Base-by-base conservation (phyloP, 2,797 vertebrate genomes). In the Lutjanus campechanus region DNA sequence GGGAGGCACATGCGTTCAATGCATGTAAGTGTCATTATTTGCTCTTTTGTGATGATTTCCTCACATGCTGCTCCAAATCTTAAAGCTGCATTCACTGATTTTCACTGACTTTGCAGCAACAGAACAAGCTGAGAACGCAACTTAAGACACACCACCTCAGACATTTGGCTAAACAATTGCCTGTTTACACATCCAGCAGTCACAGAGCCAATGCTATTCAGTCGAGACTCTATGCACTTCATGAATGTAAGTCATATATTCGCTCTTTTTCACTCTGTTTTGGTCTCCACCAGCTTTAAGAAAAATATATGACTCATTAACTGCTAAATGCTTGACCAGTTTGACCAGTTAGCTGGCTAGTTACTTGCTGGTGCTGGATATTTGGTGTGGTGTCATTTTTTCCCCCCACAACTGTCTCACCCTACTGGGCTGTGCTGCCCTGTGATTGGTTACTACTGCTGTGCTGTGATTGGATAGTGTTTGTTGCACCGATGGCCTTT, bases 1-100 rank as follows among this genome's bases (percentile, higher is more conserved):
- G 46, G 5, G 41, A 50, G 69, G 56, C 12, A 49, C 56, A 36
- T n/a, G 20, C 25, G 9, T 20, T 25, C 22, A 19, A 11, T 41
- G 17, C 5, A 7, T 51, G 44, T 22, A 61, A 61, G 47, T 51
- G 22, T 71, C 65, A 69, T 76, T 41, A 56, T 62, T 63, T 68
- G 53, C n/a, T 51, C 36, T 73, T 53, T 58, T 75, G 12, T 44
- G 17, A 75, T 6, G 22, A 64, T 54, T 81, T 80, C 25, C 17
- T 40, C 10, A 12, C 20, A 59, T 16, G 7, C 46, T 44, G 19
- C 17, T 49, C 11, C 11, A 59, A 53, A 79, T 51, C 13, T 60
- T 63, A 7, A 54, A 75, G 13, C 49, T 64, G 5, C 40, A 20
- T 25, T 4, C n/a, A 54, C 12, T 70, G 46, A 74, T 74, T 82